phyloP scores from a whole-genome alignment of 1,140 invertebrate species.

The Cyclargus thomasi region DNA sequence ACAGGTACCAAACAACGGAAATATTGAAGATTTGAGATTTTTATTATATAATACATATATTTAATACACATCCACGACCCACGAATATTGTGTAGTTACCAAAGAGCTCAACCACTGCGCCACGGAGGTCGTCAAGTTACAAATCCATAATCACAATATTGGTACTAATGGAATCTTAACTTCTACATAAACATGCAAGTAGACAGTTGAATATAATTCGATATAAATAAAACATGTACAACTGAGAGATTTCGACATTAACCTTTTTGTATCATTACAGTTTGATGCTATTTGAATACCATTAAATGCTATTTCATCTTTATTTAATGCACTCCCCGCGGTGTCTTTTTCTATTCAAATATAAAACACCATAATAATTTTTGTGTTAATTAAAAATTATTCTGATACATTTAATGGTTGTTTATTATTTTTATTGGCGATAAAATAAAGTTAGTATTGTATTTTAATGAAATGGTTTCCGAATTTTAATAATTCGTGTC shows the following conservation, averaged over 20 bases:
- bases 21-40: too few species aligned
- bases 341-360: background rate
- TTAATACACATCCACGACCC: too few species aligned
- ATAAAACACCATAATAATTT: background rate
- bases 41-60: too few species aligned
- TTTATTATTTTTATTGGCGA: background rate
- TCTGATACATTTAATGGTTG: background rate
- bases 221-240: background rate
- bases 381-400: background rate
- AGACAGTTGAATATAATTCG: background rate
- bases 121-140: too few species aligned
- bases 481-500: background rate
- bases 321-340: background rate
- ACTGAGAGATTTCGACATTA: background rate
- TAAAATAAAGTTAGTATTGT: background rate
- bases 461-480: background rate
- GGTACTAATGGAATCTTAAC: too few species aligned
- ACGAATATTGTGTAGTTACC: too few species aligned
- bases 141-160: too few species aligned
- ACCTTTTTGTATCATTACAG: background rate
- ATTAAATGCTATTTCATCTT: conserved; percentile 3
- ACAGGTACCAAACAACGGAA: too few species aligned
- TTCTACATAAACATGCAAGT: too few species aligned
- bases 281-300: background rate
- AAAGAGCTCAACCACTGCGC: too few species aligned